A percentile compares a stretch with the other conserved stretches of the same genome.
phyloP scores from a whole-genome alignment of 2,113 vertebrate species.

The Trematocara variabile region DNA sequence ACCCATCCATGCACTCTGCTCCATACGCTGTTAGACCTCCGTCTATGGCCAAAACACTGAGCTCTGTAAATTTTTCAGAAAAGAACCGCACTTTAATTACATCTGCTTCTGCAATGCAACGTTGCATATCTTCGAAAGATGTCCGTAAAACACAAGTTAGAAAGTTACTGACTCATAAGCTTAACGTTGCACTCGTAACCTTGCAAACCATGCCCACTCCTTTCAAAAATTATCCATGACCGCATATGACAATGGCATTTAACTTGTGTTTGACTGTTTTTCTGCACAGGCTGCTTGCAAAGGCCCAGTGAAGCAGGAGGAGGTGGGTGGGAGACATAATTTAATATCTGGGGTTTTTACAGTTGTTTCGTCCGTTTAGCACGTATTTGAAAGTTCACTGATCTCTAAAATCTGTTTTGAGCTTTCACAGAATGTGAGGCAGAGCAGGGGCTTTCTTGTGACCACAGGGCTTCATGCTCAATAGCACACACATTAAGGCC shows the following conservation, averaged over 20 bases:
- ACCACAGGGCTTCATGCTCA: constrained; percentile 23
- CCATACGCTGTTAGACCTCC: constrained; percentile 12
- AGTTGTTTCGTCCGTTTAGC: not conserved
- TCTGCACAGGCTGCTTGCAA: not conserved
- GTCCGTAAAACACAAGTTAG: not conserved
- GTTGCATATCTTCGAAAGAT: not conserved
- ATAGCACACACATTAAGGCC: not conserved
- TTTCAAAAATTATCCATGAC: not conserved
- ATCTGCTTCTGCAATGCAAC: not conserved
- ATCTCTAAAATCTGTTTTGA: constrained; percentile 6
- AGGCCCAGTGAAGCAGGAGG: not conserved
- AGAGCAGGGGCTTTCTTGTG: not conserved
- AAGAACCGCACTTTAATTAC: not conserved
- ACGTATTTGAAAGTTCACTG: not conserved
- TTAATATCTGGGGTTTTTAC: not conserved
- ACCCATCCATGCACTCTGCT: too few species aligned
- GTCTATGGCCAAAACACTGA: constrained; percentile 10
- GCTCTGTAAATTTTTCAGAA: constrained; percentile 4
- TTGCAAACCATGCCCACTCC: not conserved
- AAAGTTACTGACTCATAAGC: not conserved
- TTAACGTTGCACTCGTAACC: accelerated
- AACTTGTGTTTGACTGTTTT: not conserved
- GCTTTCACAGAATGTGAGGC: not conserved
- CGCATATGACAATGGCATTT: not conserved
- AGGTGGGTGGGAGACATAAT: not conserved